Conservation (phyloP, 2,797 vertebrate genomes). For the Poecile montanus region DNA sequence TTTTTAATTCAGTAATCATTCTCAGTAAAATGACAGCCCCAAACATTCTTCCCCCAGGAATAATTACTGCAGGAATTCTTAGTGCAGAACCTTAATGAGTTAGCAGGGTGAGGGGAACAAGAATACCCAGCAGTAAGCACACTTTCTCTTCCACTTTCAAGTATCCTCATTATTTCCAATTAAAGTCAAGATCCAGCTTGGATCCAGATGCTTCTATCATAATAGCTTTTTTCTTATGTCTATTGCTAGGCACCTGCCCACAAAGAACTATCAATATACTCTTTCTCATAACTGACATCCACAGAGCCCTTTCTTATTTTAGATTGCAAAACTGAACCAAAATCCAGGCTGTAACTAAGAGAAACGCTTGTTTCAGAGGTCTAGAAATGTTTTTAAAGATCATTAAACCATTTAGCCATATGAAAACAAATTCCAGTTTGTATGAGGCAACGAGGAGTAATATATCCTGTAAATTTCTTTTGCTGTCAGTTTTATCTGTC, state of each 20-base stretch:
- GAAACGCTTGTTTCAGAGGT: background rate
- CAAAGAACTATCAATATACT: background rate
- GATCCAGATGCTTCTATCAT: background rate
- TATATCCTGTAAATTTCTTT: background rate
- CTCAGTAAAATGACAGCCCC: background rate
- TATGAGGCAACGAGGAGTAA: background rate
- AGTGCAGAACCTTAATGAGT: background rate
- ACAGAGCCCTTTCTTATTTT: background rate
- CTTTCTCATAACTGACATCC: background rate
- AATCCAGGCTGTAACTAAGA: background rate
- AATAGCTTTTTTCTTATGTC: rapidly evolving
- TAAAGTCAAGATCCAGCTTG: background rate
- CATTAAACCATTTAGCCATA: background rate
- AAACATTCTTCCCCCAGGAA: background rate
- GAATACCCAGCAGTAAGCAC: background rate
- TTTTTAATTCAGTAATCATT: background rate
- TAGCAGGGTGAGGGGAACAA: background rate
- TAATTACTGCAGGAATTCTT: background rate
- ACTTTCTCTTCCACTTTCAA: background rate
- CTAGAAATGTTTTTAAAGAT: background rate
- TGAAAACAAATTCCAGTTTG: background rate
- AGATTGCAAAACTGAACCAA: background rate
- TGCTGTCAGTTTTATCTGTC: background rate
- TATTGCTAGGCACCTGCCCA: background rate
- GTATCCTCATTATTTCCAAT: background rate